phyloP scores from a whole-genome alignment of 1,140 invertebrate species.

The Calephelis nemesis region DNA sequence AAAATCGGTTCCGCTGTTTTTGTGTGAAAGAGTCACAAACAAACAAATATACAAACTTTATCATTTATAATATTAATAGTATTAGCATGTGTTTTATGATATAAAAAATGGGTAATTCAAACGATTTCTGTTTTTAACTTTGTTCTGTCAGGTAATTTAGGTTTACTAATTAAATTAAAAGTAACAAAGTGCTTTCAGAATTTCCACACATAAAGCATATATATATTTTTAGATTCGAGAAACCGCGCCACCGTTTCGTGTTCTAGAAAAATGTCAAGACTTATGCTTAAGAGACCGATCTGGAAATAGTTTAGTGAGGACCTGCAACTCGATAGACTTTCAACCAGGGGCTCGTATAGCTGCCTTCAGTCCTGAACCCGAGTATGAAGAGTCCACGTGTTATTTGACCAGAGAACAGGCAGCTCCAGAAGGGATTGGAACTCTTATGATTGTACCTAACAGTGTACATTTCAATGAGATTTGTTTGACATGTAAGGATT shows the following conservation, averaged over 20 bases:
- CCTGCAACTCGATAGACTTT: constrained; percentile 93
- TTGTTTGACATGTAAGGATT: constrained; percentile 89
- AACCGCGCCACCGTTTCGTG: constrained; percentile 89
- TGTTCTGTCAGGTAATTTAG: too few species aligned
- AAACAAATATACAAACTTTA: too few species aligned
- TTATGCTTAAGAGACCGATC: constrained; percentile 90
- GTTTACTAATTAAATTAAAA: too few species aligned
- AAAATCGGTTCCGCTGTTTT: too few species aligned
- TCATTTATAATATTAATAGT: too few species aligned
- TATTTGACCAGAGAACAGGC: constrained; percentile 91
- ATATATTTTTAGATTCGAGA: constrained; percentile 82
- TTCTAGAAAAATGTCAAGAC: constrained; percentile 92
- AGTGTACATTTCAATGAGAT: constrained; percentile 94
- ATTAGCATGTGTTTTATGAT: too few species aligned
- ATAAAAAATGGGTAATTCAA: too few species aligned
- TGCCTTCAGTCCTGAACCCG: constrained; percentile 88
- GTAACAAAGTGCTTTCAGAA: too few species aligned
- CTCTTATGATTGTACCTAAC: constrained; percentile 90
- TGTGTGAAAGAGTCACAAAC: too few species aligned
- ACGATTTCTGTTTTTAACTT: too few species aligned
- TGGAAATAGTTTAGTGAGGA: constrained; percentile 88
- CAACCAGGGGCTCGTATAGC: constrained; percentile 91
- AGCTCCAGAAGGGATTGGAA: constrained; percentile 91
- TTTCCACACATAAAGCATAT: too few species aligned
- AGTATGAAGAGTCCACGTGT: constrained; percentile 95